Percentiles rank a stretch among this genome's conserved stretches.
These are phyloP conservation scores for Phyllotreta cruciferae DNA, from an alignment of 2,888 invertebrate species.

Conservation along the genomic window DNA sequence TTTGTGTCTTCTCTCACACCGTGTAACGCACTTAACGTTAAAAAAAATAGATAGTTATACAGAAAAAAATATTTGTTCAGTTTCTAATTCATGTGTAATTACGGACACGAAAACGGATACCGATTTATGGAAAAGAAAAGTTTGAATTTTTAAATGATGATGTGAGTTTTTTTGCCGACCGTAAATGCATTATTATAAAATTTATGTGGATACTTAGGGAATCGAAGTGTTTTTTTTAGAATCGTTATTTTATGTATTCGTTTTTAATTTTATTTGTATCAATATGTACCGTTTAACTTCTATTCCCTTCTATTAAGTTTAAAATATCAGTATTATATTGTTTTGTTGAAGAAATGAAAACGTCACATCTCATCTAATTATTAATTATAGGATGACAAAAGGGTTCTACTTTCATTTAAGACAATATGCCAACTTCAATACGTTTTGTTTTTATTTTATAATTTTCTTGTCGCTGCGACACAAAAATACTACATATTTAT, in stretches of 20 bases:
- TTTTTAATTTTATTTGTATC: constrained; percentile 13
- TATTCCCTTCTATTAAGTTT: constrained; percentile 52
- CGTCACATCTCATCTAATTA: constrained; percentile 53
- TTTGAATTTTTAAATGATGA: constrained; percentile 45
- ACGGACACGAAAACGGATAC: constrained; percentile 53
- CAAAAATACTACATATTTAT: constrained; percentile 8
- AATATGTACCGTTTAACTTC: constrained; percentile 50
- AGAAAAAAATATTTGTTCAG: constrained; percentile 68
- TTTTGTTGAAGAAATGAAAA: constrained; percentile 43
- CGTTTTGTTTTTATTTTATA: constrained; percentile 2
- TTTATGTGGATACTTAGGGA: constrained; percentile 37
- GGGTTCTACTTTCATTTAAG: constrained; percentile 50
- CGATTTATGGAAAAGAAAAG: constrained; percentile 10
- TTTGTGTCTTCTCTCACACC: constrained; percentile 68
- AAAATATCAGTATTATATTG: constrained; percentile 8
- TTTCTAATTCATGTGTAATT: constrained; percentile 54
- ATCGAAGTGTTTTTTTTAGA: constrained; percentile 38
- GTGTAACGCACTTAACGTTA: constrained; percentile 42
- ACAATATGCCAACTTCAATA: no score
- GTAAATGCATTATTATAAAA: constrained; percentile 14
- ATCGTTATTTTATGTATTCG: neutral
- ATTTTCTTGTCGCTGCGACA: neutral
- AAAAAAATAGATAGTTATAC: constrained; percentile 16
- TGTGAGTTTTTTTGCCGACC: constrained; percentile 55
- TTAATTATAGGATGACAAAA: constrained; percentile 45